Percentiles rank a stretch among this genome's conserved stretches.
phyloP scores from a whole-genome alignment of 2,888 invertebrate genomes.

The Neoaliturus tenellus region DNA sequence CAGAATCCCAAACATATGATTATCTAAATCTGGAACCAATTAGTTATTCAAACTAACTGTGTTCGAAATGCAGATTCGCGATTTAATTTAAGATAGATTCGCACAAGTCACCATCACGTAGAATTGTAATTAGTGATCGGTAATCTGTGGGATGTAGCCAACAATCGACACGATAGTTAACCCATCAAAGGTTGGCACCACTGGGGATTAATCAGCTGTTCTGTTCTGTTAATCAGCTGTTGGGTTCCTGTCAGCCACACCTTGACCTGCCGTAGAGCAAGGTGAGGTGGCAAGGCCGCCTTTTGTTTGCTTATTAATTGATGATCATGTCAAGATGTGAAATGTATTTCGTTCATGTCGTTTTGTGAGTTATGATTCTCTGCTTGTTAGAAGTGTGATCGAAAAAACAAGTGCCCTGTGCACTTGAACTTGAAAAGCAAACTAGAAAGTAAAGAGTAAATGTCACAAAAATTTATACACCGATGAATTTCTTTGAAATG shows the following conservation, averaged over 20 bases:
- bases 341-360: background rate
- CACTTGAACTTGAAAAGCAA: no score
- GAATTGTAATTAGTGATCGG: background rate
- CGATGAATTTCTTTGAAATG: no score
- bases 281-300: slow-evolving; percentile 4
- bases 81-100: slow-evolving; percentile 27
- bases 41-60: slow-evolving; percentile 8
- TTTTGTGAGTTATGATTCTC: background rate
- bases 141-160: slow-evolving; percentile 5
- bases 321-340: slow-evolving; percentile 1
- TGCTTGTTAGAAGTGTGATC: no score
- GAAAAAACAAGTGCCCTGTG: no score
- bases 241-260: background rate
- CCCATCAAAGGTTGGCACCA: slow-evolving; percentile 27
- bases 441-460: no score
- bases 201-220: slow-evolving; percentile 22
- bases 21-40: background rate
- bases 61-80: background rate
- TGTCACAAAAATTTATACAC: no score
- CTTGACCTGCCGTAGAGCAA: slow-evolving; percentile 39
- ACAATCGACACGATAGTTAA: no score
- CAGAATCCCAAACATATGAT: background rate
- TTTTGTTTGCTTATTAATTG: slow-evolving; percentile 8
- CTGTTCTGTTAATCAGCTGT: slow-evolving; percentile 23
- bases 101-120: background rate